phyloP scores from a whole-genome alignment of 30 jellyfish, hydroid and myxozoan species.

The Clytia hemisphaerica region DNA sequence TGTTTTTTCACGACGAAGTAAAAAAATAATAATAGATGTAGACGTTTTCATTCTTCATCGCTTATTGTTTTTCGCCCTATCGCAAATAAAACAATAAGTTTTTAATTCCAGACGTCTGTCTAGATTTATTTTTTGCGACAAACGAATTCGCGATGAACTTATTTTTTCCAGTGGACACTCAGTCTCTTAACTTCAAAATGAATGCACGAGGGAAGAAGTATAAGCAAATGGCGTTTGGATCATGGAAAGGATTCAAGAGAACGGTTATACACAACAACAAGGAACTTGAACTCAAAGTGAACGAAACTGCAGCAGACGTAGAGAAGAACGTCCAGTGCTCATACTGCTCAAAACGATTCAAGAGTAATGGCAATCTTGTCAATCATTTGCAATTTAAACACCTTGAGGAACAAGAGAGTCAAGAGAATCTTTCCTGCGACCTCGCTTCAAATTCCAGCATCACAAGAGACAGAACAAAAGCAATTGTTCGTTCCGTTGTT shows the following conservation, averaged over 20 bases:
- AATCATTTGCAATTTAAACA: neutral
- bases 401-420: conserved; percentile 5
- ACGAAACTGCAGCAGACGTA: neutral
- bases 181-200: neutral
- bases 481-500: neutral
- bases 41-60: no score
- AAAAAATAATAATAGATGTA: no score
- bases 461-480: conserved; percentile 2
- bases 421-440: conserved; percentile 1
- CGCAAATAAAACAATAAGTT: no score
- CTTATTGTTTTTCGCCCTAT: no score
- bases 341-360: neutral
- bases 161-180: no score
- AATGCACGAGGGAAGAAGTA: neutral
- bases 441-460: neutral
- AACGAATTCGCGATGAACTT: no score
- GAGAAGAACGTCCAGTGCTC: conserved; percentile 4
- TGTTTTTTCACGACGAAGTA: no score
- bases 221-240: conserved; percentile 1
- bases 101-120: no score
- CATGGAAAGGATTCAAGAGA: conserved; percentile 8
- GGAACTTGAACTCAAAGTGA: neutral
- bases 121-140: no score
- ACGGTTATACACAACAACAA: conserved; percentile 1
- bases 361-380: neutral